Evolutionary conservation across 2,888 invertebrate genomes (phyloP).

Genomic region (Watsonalla cultraria): DNA sequence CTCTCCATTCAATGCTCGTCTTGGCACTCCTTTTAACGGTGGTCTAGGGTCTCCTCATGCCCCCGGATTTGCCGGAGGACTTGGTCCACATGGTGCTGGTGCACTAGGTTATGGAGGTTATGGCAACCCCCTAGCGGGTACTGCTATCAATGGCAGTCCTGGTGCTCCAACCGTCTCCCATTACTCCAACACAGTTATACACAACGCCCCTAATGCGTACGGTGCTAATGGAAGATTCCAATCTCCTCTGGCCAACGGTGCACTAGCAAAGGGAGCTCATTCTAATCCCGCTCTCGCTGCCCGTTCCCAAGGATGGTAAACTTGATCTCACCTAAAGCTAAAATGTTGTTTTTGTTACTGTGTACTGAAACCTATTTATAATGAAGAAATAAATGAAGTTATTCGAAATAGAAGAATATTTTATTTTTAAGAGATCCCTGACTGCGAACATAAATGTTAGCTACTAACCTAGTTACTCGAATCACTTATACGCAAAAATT

Average conservation of each 20-base stretch:
- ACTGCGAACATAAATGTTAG: too few species aligned
- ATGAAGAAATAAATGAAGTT: neutral
- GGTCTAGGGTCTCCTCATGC: neutral
- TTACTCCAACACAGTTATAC: slow-evolving; percentile 25
- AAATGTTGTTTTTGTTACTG: neutral
- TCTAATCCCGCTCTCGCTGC: slow-evolving; percentile 4
- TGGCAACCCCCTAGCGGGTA: neutral
- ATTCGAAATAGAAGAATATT: neutral
- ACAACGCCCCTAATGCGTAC: slow-evolving; percentile 21
- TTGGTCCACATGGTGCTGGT: neutral
- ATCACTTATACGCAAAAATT: too few species aligned
- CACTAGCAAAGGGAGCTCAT: neutral
- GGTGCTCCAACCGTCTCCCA: slow-evolving; percentile 23
- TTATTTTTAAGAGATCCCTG: too few species aligned
- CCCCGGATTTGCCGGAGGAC: neutral
- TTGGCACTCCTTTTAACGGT: neutral
- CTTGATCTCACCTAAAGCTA: neutral
- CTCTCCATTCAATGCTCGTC: neutral
- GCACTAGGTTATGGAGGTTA: slow-evolving; percentile 12
- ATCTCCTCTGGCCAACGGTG: slow-evolving; percentile 9
- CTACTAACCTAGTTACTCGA: too few species aligned
- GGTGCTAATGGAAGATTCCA: slow-evolving; percentile 14
- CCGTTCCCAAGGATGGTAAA: neutral
- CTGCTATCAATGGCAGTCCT: slow-evolving; percentile 3
- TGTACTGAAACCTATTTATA: neutral